Evolutionary conservation across 1,140 invertebrate species (phyloP).

Genomic region (Microplitis demolitor): DNA sequence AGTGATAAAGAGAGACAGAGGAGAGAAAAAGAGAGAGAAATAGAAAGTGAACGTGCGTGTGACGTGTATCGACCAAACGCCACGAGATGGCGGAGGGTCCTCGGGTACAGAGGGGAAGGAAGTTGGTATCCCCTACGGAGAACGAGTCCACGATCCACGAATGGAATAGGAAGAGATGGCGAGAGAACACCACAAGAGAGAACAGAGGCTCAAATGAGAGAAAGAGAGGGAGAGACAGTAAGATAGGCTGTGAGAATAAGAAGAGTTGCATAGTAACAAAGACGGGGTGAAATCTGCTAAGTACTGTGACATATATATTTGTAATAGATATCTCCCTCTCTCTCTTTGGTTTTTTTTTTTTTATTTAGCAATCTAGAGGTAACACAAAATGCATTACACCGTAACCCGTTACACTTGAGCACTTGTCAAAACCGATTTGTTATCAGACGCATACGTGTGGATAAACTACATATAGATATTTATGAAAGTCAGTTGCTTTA

Average conservation of each 20-base stretch:
- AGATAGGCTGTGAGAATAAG: neutral
- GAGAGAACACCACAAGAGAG: neutral
- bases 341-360: neutral
- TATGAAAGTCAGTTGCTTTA: too few species aligned
- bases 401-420: too few species aligned
- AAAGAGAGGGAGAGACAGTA: conserved; percentile 4
- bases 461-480: too few species aligned
- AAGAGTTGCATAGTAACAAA: conserved; percentile 18
- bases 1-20: neutral
- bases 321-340: neutral
- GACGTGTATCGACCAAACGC: conserved; percentile 27
- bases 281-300: neutral
- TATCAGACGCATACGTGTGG: too few species aligned
- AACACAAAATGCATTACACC: too few species aligned
- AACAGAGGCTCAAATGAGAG: neutral
- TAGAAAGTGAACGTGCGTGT: conserved; percentile 10
- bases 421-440: too few species aligned
- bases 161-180: neutral
- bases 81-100: conserved; percentile 8
- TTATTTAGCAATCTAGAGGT: too few species aligned
- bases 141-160: conserved; percentile 4
- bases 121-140: neutral
- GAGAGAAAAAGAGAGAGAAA: neutral
- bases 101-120: neutral
- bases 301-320: neutral